These are phyloP conservation scores for Tachysurus fulvidraco DNA, from an alignment of 2,113 vertebrate genomes.

Conservation along the genomic window DNA sequence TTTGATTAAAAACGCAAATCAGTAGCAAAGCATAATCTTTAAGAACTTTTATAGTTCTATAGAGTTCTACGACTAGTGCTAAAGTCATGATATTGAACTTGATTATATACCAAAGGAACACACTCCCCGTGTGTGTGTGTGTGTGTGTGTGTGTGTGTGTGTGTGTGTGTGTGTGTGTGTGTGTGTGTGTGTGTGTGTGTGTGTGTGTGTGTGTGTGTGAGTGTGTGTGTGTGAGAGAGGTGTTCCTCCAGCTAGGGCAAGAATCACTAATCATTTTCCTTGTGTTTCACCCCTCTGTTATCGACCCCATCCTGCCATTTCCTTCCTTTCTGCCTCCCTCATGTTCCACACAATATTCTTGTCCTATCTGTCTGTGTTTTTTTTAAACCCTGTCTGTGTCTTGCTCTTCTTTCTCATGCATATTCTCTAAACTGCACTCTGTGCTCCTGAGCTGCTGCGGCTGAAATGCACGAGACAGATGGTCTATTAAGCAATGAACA, in stretches of 20 bases:
- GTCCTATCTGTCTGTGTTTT: conserved; percentile 41
- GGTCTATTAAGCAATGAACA: conserved; percentile 74
- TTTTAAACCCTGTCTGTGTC: neutral
- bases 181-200: neutral
- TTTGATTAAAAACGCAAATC: neutral
- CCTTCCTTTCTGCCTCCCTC: neutral
- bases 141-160: neutral
- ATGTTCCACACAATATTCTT: conserved; percentile 53
- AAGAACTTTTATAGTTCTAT: neutral
- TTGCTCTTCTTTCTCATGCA: neutral
- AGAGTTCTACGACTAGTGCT: neutral
- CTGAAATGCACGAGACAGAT: conserved; percentile 70
- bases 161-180: too few relatives aligned
- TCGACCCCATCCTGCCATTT: conserved; percentile 58
- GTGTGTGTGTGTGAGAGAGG: neutral
- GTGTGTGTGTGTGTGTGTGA: neutral
- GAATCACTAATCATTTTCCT: conserved; percentile 74
- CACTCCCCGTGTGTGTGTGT: neutral
- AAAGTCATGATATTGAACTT: neutral
- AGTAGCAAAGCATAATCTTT: neutral
- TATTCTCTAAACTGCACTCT: conserved; percentile 39
- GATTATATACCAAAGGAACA: neutral
- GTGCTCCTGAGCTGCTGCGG: conserved; percentile 66
- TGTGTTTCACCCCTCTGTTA: conserved; percentile 66
- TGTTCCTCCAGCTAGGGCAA: conserved; percentile 62